Conservation (phyloP, 2,888 invertebrate genomes). For the Athripsodes cinereus region DNA sequence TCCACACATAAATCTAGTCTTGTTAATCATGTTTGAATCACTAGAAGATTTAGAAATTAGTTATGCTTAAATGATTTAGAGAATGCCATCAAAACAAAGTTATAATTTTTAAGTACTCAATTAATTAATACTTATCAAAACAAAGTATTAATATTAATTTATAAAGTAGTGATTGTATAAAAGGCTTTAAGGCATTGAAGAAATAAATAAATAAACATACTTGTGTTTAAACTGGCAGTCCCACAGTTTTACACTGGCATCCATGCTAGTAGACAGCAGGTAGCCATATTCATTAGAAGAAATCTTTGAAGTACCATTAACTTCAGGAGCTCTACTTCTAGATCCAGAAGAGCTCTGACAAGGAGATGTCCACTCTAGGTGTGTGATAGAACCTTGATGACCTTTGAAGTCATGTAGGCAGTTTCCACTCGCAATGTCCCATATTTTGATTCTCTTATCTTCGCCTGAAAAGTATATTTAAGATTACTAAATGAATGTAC, state of each 20-base stretch:
- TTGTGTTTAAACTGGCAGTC: conserved; percentile 45
- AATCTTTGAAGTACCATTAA: conserved; percentile 35
- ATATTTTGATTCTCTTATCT: conserved; percentile 63
- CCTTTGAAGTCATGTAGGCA: conserved; percentile 59
- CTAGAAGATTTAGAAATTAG: too few species aligned
- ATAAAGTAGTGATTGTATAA: too few species aligned
- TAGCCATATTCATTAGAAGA: conserved; percentile 45
- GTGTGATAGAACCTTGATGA: conserved; percentile 56
- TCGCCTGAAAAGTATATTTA: conserved; percentile 48
- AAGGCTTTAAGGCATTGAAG: too few species aligned
- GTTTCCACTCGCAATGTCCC: conserved; percentile 64
- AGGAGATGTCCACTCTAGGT: conserved; percentile 53
- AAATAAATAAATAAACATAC: conserved; percentile 7
- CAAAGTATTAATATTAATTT: neutral
- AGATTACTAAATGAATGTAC: neutral
- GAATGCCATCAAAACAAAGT: too few species aligned
- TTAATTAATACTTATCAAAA: neutral
- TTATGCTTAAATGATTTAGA: too few species aligned
- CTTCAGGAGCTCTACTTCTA: conserved; percentile 33
- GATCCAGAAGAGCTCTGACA: conserved; percentile 30
- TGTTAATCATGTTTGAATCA: too few species aligned
- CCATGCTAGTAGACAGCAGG: conserved; percentile 62
- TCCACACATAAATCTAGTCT: too few species aligned
- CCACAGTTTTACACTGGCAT: conserved; percentile 62
- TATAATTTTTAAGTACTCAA: too few species aligned